Conservation (phyloP, 2,113 vertebrate species). For the Gobiocypris rarus region DNA sequence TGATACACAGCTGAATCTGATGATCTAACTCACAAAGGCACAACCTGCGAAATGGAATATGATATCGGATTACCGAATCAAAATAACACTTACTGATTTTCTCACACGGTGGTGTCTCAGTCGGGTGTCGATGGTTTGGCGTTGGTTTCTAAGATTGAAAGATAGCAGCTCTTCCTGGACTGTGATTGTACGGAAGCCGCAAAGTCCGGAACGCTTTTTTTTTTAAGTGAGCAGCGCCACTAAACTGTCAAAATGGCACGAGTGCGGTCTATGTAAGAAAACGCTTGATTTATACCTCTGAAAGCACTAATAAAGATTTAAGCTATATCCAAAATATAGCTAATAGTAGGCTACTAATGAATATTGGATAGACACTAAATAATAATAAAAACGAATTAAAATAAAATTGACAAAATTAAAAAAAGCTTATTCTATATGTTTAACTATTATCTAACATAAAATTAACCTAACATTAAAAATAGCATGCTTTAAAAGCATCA, state of each 20-base stretch:
- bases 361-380: too few species aligned
- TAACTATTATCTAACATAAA: neutral
- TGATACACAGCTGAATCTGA: neutral
- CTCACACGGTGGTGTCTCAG: neutral
- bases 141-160: neutral
- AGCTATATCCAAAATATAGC: too few species aligned
- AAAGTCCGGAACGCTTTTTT: neutral
- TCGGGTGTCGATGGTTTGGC: neutral
- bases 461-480: neutral
- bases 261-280: neutral
- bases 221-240: neutral
- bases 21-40: neutral
- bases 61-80: neutral
- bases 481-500: neutral
- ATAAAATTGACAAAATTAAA: too few species aligned
- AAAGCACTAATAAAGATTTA: too few species aligned
- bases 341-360: too few species aligned
- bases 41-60: neutral
- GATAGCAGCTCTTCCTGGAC: slow-evolving; percentile 28
- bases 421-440: neutral
- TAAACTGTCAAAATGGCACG: neutral
- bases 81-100: neutral
- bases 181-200: slow-evolving; percentile 53
- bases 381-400: too few species aligned
- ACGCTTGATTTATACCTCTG: too few species aligned